phyloP scores from a whole-genome alignment of 2,888 invertebrate genomes.

The Cosmopolites sordidus region DNA sequence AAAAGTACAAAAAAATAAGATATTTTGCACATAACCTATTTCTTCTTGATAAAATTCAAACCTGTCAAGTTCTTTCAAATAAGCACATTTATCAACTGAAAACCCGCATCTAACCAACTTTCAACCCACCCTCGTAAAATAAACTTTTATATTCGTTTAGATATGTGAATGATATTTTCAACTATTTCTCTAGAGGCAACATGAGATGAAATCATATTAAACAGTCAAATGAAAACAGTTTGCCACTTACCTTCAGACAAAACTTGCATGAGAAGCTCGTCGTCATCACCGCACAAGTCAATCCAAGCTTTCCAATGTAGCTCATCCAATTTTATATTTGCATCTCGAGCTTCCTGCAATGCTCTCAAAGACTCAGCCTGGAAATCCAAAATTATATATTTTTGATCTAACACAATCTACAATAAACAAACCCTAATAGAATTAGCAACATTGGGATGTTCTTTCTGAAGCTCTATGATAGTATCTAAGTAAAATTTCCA shows the following conservation, averaged over 20 bases:
- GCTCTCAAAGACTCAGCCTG: conserved; percentile 8
- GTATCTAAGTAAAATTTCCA: conserved; percentile 17
- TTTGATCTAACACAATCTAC: neutral
- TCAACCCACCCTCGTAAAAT: too few relatives aligned
- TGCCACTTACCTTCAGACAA: conserved; percentile 12
- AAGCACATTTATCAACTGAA: too few relatives aligned
- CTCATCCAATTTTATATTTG: conserved; percentile 12
- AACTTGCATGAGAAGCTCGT: conserved; percentile 8
- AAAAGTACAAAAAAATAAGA: too few relatives aligned
- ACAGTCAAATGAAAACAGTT: too few relatives aligned
- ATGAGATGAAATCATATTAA: too few relatives aligned
- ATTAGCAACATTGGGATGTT: conserved; percentile 8
- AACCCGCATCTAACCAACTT: too few relatives aligned
- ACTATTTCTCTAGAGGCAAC: too few relatives aligned
- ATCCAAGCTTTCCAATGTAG: conserved; percentile 20
- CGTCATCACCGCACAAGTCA: conserved; percentile 13
- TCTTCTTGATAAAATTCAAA: too few relatives aligned
- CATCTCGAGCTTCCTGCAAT: conserved; percentile 9
- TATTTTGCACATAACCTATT: too few relatives aligned
- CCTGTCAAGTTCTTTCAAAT: too few relatives aligned
- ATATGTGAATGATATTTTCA: too few relatives aligned
- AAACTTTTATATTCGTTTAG: too few relatives aligned
- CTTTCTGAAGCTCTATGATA: conserved; percentile 16
- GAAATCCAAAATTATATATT: conserved; percentile 5
- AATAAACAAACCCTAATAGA: conserved; percentile 1